Conservation (phyloP, 2,113 vertebrate genomes). For the Channa maculata region DNA sequence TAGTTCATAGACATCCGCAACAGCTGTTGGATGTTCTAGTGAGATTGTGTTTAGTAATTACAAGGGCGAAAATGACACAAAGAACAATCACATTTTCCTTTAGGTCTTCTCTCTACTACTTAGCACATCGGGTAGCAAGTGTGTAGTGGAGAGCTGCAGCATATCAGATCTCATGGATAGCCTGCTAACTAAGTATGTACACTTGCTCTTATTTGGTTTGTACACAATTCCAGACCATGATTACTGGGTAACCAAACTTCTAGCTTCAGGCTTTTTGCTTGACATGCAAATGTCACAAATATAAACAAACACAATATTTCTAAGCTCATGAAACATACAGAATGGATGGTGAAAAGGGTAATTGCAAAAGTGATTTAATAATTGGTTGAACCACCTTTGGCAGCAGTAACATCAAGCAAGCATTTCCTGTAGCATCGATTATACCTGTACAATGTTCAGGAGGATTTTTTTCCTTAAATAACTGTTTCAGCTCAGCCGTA, state of each 20-base stretch:
- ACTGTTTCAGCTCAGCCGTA: no score
- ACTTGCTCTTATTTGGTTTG: slow-evolving; percentile 4
- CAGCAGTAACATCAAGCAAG: no score
- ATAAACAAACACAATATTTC: no score
- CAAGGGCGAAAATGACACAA: background rate
- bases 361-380: no score
- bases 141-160: background rate
- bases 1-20: slow-evolving; percentile 11
- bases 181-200: background rate
- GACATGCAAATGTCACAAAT: background rate
- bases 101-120: background rate
- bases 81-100: slow-evolving; percentile 20
- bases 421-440: no score
- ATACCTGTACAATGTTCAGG: no score
- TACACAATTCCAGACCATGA: slow-evolving; percentile 20
- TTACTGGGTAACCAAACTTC: slow-evolving; percentile 26
- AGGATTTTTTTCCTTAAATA: no score
- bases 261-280: slow-evolving; percentile 29
- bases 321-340: no score
- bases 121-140: background rate
- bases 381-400: no score
- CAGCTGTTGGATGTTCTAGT: slow-evolving; percentile 22
- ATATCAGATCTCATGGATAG: slow-evolving; percentile 23
- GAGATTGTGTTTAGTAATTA: slow-evolving; percentile 10
- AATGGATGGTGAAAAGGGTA: no score